Percentiles rank a stretch among this genome's conserved stretches.
These are phyloP conservation scores for Sicus ferrugineus DNA, from an alignment of 2,888 invertebrate species.

Conservation along the genomic window DNA sequence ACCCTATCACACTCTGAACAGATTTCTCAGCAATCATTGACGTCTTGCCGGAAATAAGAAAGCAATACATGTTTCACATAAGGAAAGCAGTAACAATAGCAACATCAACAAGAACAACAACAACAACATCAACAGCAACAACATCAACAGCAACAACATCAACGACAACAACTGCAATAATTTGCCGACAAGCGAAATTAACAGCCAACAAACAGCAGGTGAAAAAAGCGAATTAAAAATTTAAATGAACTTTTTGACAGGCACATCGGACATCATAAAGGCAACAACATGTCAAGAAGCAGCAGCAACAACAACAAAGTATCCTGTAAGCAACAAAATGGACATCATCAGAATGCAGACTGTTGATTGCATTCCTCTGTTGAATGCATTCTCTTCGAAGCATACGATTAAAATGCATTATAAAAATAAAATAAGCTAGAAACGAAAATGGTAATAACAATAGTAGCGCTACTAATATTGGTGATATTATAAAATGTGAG, in stretches of 20 bases:
- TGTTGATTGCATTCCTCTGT: background rate
- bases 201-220: background rate
- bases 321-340: background rate
- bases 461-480: constrained; percentile 6
- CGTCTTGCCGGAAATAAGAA: too few relatives aligned
- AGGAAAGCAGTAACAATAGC: too few relatives aligned
- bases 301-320: constrained; percentile 5
- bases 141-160: constrained; percentile 1
- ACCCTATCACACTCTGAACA: too few relatives aligned
- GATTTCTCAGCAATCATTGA: too few relatives aligned
- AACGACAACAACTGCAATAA: background rate
- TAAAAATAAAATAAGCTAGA: background rate
- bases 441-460: constrained; percentile 4
- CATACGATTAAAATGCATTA: too few relatives aligned
- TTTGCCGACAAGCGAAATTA: too few relatives aligned
- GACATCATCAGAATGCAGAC: background rate
- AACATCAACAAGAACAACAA: background rate
- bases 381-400: background rate
- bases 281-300: background rate
- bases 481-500: background rate
- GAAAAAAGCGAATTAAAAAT: background rate
- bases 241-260: constrained; percentile 14
- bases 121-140: background rate
- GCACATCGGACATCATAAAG: background rate
- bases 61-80: too few relatives aligned